phyloP scores from a whole-genome alignment of 1,140 invertebrate species.

The Manduca sexta region DNA sequence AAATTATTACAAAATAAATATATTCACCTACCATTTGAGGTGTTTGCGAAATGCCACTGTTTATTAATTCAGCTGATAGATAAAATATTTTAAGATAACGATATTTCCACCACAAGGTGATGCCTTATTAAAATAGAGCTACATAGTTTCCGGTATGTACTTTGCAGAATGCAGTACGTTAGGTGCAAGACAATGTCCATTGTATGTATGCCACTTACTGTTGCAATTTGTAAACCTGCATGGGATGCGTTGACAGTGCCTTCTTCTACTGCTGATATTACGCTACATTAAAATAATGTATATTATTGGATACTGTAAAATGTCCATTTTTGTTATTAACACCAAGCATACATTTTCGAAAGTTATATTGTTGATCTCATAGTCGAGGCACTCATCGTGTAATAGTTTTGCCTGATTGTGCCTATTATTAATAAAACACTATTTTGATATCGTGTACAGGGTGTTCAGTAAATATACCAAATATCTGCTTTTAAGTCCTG shows the following conservation, averaged over 20 bases:
- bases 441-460: constrained; percentile 69
- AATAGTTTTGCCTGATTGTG: constrained; percentile 46
- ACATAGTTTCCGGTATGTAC: no score
- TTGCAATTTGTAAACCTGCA: not conserved
- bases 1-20: not conserved
- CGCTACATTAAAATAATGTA: not conserved
- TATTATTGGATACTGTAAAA: not conserved
- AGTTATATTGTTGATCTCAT: constrained; percentile 52
- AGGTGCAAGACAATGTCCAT: no score
- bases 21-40: not conserved
- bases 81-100: no score
- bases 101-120: no score
- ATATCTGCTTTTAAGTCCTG: constrained; percentile 63
- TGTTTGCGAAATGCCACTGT: not conserved
- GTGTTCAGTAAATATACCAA: constrained; percentile 67
- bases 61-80: no score
- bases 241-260: constrained; percentile 14
- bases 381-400: constrained; percentile 33
- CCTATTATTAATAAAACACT: constrained; percentile 52
- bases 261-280: constrained; percentile 17
- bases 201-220: no score
- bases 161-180: no score
- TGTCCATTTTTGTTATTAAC: no score
- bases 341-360: constrained; percentile 6
- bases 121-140: not conserved